Conservation (phyloP, 1,140 invertebrate species). For the Bombus ignitus region DNA sequence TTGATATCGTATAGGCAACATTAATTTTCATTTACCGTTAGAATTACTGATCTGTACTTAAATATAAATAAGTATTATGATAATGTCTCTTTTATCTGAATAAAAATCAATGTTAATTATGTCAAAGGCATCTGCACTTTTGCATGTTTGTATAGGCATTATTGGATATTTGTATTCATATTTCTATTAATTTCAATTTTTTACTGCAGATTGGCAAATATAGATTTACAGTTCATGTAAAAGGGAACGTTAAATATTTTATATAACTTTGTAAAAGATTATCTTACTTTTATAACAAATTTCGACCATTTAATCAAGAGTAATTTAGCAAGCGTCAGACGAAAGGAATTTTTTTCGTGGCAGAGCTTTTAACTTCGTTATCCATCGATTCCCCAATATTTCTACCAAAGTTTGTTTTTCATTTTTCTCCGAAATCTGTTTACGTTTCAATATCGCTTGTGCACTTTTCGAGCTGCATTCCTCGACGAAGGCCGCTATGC, state of each 20-base stretch:
- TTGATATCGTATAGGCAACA: background rate
- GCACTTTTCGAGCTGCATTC: slow-evolving; percentile 8
- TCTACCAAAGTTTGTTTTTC: background rate
- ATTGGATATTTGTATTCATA: background rate
- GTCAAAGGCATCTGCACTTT: background rate
- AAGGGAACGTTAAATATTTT: background rate
- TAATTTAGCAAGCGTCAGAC: too few relatives aligned
- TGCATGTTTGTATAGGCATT: background rate
- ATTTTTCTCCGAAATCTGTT: background rate
- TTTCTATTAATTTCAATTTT: background rate
- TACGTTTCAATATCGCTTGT: slow-evolving; percentile 1
- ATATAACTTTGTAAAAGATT: too few relatives aligned
- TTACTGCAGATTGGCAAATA: background rate
- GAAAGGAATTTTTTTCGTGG: too few relatives aligned
- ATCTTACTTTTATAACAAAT: too few relatives aligned
- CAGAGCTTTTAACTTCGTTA: too few relatives aligned
- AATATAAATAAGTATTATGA: background rate
- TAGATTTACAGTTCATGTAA: background rate
- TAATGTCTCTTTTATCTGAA: too few relatives aligned
- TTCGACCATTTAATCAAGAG: too few relatives aligned
- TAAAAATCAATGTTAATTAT: background rate
- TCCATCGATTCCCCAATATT: background rate
- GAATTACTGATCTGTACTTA: too few relatives aligned
- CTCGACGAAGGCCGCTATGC: slow-evolving; percentile 10
- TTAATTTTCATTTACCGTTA: too few relatives aligned